A percentile compares a stretch with the other conserved stretches of the same genome.
These are phyloP conservation scores for Falco cherrug DNA, from an alignment of 2,797 vertebrate genomes.

Conservation along the genomic window DNA sequence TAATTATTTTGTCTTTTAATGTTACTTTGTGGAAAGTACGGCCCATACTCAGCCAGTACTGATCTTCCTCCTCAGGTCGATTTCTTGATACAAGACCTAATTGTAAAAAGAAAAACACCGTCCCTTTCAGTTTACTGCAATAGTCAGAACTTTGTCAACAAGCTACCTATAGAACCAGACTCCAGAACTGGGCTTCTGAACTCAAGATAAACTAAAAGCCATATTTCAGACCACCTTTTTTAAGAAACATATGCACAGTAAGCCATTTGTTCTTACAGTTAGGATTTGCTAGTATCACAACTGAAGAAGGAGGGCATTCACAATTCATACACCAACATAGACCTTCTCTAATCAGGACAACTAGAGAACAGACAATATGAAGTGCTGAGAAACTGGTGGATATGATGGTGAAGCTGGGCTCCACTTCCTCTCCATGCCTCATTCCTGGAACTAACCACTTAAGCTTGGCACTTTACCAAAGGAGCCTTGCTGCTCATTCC, in stretches of 20 bases:
- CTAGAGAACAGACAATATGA: not conserved
- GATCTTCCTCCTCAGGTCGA: constrained; percentile 88
- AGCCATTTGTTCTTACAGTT: not conserved
- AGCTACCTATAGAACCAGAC: not conserved
- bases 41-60: constrained; percentile 98
- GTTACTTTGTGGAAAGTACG: constrained; percentile 97
- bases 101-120: not conserved
- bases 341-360: not conserved
- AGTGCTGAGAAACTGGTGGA: not conserved
- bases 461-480: not conserved
- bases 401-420: not conserved
- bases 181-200: not conserved
- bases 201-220: not conserved
- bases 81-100: constrained; percentile 91
- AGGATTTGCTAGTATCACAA: not conserved
- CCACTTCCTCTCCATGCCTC: not conserved
- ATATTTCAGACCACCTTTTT: not conserved
- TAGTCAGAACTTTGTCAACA: not conserved
- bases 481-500: not conserved
- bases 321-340: not conserved
- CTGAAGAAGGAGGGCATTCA: not conserved
- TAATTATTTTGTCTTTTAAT: constrained; percentile 97
- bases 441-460: not conserved
- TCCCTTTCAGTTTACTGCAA: not conserved
- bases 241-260: not conserved